These are phyloP conservation scores for Cinclus mexicanus DNA, from an alignment of 2,113 vertebrate species.

Conservation along the genomic window DNA sequence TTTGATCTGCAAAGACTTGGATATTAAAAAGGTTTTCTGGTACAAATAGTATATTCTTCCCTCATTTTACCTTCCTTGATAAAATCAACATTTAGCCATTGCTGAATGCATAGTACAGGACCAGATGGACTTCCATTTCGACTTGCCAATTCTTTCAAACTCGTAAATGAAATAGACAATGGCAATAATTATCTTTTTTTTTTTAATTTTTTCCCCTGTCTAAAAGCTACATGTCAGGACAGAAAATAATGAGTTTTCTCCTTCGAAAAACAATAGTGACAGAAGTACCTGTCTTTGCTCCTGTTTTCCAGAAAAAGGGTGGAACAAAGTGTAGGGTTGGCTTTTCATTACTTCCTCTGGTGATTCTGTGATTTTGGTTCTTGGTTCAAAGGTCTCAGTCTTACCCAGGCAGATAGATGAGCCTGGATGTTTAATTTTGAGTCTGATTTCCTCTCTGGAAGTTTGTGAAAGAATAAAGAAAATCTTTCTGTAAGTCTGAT, in stretches of 20 bases:
- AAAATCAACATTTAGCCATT: neutral
- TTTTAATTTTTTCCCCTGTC: neutral
- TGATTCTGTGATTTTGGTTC: neutral
- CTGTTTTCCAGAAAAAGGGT: neutral
- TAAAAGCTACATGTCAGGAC: neutral
- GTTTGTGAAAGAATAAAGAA: neutral
- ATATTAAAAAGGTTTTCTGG: neutral
- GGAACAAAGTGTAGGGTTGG: neutral
- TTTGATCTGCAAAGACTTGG: neutral
- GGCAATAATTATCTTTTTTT: neutral
- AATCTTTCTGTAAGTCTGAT: neutral
- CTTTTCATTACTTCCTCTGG: neutral
- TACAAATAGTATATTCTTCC: neutral
- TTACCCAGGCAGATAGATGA: neutral
- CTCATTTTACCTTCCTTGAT: neutral
- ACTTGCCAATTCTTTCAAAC: neutral
- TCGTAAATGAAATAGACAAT: neutral
- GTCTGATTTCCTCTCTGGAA: neutral
- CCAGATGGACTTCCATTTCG: neutral
- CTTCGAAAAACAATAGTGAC: neutral
- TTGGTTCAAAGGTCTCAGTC: neutral
- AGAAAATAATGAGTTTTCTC: neutral
- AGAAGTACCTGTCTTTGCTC: neutral
- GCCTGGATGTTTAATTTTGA: neutral
- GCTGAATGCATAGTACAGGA: neutral